These are phyloP conservation scores for Phyllostomus hastatus DNA, from an alignment of 2,113 vertebrate genomes.

Conservation along the genomic window DNA sequence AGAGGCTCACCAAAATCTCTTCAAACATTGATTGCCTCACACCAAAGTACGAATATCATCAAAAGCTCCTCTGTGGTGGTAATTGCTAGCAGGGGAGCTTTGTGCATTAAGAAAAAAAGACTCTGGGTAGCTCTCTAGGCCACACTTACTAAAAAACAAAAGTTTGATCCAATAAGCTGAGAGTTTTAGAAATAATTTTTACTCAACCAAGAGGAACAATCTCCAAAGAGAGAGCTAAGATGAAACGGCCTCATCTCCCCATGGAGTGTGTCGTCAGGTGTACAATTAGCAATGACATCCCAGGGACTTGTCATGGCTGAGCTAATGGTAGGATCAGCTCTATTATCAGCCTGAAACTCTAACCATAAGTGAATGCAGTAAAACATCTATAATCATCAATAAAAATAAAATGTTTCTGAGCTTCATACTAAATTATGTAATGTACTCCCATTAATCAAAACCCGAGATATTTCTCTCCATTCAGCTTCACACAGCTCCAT, in stretches of 20 bases:
- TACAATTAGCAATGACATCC: background rate
- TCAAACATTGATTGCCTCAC: background rate
- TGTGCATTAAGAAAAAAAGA: too few relatives aligned
- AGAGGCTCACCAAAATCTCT: background rate
- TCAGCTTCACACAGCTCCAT: background rate
- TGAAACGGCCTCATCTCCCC: background rate
- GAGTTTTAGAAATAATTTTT: slow-evolving; percentile 40
- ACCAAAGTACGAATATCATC: background rate
- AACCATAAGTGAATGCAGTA: background rate
- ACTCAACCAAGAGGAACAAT: slow-evolving; percentile 34
- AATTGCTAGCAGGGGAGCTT: background rate
- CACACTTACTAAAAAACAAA: background rate
- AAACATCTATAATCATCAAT: background rate
- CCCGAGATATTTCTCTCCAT: background rate
- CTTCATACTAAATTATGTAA: background rate
- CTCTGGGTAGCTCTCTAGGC: background rate
- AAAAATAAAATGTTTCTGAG: background rate
- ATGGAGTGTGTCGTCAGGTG: background rate
- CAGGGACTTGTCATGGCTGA: background rate
- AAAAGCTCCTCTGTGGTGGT: background rate
- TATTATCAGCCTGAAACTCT: background rate
- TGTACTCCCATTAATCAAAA: slow-evolving; percentile 23
- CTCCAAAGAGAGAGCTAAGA: background rate
- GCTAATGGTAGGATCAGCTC: background rate
- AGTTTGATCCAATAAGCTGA: background rate